Evolutionary conservation across 2,888 invertebrate genomes (phyloP).

Genomic region (Encarsia formosa): DNA sequence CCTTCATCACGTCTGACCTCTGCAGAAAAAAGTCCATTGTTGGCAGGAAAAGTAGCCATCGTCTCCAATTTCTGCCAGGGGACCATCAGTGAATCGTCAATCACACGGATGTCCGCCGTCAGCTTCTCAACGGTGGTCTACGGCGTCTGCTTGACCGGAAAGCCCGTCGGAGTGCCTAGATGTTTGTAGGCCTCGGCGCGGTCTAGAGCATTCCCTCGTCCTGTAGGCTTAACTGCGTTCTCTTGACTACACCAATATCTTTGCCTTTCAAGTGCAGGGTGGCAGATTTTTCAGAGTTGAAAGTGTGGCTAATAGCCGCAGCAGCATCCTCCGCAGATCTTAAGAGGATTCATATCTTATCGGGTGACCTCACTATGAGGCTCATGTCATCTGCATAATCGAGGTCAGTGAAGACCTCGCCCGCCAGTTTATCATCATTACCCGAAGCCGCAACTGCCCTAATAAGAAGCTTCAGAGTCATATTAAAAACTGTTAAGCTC

Average conservation of each 20-base stretch:
- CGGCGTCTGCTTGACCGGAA: conserved; percentile 22
- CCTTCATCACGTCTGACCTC: too few relatives aligned
- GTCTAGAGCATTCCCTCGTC: not conserved
- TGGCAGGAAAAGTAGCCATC: not conserved
- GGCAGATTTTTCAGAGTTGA: conserved; percentile 38
- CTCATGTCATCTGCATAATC: conserved; percentile 28
- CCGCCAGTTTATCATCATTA: conserved; percentile 14
- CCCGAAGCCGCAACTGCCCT: not conserved
- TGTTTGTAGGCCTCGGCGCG: conserved; percentile 10
- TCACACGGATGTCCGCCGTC: not conserved
- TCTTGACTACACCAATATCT: not conserved
- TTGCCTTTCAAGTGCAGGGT: conserved; percentile 30
- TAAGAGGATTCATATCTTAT: conserved; percentile 28
- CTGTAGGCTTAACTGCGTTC: not conserved
- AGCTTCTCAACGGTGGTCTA: not conserved
- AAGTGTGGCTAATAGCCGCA: conserved; percentile 30
- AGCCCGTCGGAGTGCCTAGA: conserved; percentile 21
- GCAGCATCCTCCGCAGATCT: conserved; percentile 12
- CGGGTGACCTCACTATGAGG: conserved; percentile 9
- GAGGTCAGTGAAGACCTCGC: conserved; percentile 6
- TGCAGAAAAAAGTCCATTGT: too few relatives aligned
- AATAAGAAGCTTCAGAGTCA: conserved; percentile 37
- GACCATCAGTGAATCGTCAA: conserved; percentile 23
- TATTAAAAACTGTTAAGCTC: conserved; percentile 42
- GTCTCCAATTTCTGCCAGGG: conserved; percentile 14